phyloP scores from a whole-genome alignment of 2,113 vertebrate species.

The Glaucidium brasilianum region DNA sequence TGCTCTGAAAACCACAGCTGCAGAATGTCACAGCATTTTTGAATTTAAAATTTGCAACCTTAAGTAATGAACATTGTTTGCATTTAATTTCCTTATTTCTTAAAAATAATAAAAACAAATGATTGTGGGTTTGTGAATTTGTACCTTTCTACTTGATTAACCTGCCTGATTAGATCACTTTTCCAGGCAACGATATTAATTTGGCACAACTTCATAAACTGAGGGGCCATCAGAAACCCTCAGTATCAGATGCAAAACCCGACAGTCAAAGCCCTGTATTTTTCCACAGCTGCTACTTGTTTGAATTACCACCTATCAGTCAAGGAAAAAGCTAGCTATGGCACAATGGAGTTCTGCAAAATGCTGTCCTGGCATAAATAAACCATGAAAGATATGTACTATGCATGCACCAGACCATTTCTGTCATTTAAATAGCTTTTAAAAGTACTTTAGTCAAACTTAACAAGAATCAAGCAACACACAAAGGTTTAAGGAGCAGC shows the following conservation, averaged over 20 bases:
- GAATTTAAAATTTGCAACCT: not conserved
- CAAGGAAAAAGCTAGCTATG: not conserved
- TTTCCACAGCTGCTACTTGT: slow-evolving; percentile 9
- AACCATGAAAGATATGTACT: not conserved
- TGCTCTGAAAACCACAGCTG: slow-evolving; percentile 3
- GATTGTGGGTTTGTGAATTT: not conserved
- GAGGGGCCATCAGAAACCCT: not conserved
- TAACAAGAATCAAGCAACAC: not conserved
- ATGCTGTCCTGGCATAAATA: not conserved
- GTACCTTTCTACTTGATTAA: slow-evolving; percentile 29
- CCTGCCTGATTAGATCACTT: not conserved
- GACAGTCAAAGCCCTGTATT: not conserved
- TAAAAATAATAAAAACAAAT: slow-evolving; percentile 8
- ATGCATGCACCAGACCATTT: not conserved
- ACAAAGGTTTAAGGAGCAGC: not conserved
- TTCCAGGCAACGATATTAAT: not conserved
- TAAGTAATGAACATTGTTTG: not conserved
- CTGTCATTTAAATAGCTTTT: not conserved
- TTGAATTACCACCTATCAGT: not conserved
- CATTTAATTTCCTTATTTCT: slow-evolving; percentile 15
- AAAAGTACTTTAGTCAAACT: not conserved
- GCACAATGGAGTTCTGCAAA: not conserved
- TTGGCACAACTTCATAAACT: not conserved
- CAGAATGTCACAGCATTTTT: not conserved
- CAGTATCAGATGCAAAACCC: not conserved